Conservation (phyloP, 2,797 vertebrate species). For the Sebastes kiyomatsui region DNA sequence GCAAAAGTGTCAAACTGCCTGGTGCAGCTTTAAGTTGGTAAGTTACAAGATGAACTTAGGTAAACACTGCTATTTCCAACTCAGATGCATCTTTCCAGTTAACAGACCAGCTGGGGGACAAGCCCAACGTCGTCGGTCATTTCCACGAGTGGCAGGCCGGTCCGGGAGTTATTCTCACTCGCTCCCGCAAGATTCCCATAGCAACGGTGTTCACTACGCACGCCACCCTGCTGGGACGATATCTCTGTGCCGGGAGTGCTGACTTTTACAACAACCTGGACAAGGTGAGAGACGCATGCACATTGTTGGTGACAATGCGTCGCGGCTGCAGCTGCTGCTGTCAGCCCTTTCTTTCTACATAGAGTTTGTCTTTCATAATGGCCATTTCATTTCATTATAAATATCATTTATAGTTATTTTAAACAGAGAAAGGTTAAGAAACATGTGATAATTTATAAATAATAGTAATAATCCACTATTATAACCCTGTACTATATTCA, state of each 20-base stretch:
- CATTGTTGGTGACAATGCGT: too few relatives aligned
- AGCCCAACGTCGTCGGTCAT: slow-evolving; percentile 86
- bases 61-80: neutral
- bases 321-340: too few relatives aligned
- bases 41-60: neutral
- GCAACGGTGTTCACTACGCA: slow-evolving; percentile 96
- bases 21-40: neutral
- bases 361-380: too few relatives aligned
- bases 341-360: too few relatives aligned
- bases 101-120: slow-evolving; percentile 84
- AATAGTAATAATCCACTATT: too few relatives aligned
- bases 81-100: slow-evolving; percentile 74
- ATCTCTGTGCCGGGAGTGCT: slow-evolving; percentile 93
- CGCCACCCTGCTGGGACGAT: slow-evolving; percentile 93
- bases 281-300: slow-evolving; percentile 78
- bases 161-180: slow-evolving; percentile 88
- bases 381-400: too few relatives aligned
- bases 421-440: too few relatives aligned
- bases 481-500: too few relatives aligned
- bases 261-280: slow-evolving; percentile 98
- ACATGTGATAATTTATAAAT: too few relatives aligned
- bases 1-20: neutral
- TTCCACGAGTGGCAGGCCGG: slow-evolving; percentile 98
- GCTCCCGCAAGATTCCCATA: slow-evolving; percentile 87
- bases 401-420: too few relatives aligned